Base-by-base conservation (phyloP, 2,888 invertebrate genomes). In the Athripsodes cinereus region DNA sequence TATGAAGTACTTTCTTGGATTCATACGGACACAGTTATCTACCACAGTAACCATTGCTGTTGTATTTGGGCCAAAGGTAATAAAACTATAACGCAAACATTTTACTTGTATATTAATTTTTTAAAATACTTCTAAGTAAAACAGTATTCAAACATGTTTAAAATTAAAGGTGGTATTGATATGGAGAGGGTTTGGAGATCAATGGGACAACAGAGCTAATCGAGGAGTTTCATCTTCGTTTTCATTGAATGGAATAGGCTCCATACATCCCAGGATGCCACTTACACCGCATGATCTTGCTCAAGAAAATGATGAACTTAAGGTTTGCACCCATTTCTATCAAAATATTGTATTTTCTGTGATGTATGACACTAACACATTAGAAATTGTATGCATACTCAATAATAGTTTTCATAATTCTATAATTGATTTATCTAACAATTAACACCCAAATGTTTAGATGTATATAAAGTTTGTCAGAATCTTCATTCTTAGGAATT, bases 231-330 rank as follows among this genome's bases (percentile, higher is more conserved):
- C 91, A 0, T 90, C 92, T 1, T 90, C 91, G 2, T 91, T 91
- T 67, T 92, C 91, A 0, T 78, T 92, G 53, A 92, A 92, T 69
- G 92, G 92, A 18, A 89, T 92, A 58, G 92, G 92, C 1, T 77
- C 92, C 46, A 88, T 90, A 59, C 63, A 61, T 46, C 63, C 63
- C 2, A 61, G 61, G 22, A 56, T 58, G 10, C 85, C 90, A 0
- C 92, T 92, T 67, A 92, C 92, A 63, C 86, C 90, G 13, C 87
- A 90, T 0, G 92, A 93, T 75, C 78, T 92, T 54, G 91, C 87
- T 71, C 92, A 92, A 69, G 93, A 94, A 73, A 94, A 94, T 69
- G 92, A 93, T 70, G 92, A 93, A 70, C 80, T 93, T 1, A 93
- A 93, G 82, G 92, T 90, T 20, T 19, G 26, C 13, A 19, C 46